Base-by-base conservation (phyloP, 2,113 vertebrate species). In the Halcyon senegalensis region DNA sequence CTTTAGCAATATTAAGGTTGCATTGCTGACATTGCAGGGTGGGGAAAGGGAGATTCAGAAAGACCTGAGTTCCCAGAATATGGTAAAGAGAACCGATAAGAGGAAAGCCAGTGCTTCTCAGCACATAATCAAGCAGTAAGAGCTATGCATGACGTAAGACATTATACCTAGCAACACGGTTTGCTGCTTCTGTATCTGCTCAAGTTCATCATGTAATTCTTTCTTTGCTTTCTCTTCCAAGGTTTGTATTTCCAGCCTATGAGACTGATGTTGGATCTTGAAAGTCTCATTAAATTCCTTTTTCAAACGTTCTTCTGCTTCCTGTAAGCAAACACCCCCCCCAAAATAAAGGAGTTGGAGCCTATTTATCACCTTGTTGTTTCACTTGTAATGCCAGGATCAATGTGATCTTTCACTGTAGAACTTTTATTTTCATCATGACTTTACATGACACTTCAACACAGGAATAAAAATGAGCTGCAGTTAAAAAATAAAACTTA, bases 201-300 rank as follows among this genome's bases (percentile, higher is more conserved):
- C 98, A 24, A 98, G 98, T 95, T 99, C 98, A 37, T 98, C 98
- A 84, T 98, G 98, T 55, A 98, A 97, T 87, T 99, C 98, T 84
- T 98, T 98, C 84, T 97, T 98, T 13, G 98, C 98, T 91, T 98
- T 98, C 82, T 98, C 98, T 97, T 99, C 98, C 94, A 99, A 66
- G 25, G 97, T 97, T 96, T 98, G 98, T 77, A 99, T 97, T 55
- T 98, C 97, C 87, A 97, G 94, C 56, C 93, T 97, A 96, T 98
- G 98, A 20, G 95, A 96, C 75, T 99, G 98, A 73, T 96, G 98
- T 74, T 99, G 99, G 82, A 97, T 74, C 94, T 98, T 97, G 51
- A 98, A 93, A 62, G 93, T 92, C 76, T 98, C 97, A 56, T 92
- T 93, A 69, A 97, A 97, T 84, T 98, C 97, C 75, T 97, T 97